Evolutionary conservation across 2,888 invertebrate species (phyloP).

Genomic region (Plebejus argus): DNA sequence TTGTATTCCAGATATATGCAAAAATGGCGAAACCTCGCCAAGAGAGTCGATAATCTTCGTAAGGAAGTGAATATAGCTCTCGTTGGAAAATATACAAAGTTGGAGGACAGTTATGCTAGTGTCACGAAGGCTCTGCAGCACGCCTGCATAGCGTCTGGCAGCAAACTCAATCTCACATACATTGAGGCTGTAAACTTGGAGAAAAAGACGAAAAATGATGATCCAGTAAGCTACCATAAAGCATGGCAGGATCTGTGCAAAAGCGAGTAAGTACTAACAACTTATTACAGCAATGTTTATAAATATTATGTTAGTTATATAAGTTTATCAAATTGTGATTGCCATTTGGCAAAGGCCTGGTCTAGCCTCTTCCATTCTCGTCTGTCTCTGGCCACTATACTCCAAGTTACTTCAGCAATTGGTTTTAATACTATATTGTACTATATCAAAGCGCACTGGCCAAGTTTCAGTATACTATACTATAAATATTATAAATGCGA

Average conservation of each 20-base stretch:
- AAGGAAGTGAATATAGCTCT: conserved; percentile 93
- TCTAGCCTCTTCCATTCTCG: too few species aligned
- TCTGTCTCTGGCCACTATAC: too few species aligned
- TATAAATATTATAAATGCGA: too few species aligned
- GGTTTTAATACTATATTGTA: too few species aligned
- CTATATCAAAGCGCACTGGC: too few species aligned
- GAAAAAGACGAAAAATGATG: conserved; percentile 83
- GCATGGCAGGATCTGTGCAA: conserved; percentile 96
- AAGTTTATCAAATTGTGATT: too few species aligned
- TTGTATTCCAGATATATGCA: conserved; percentile 84
- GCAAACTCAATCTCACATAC: conserved; percentile 92
- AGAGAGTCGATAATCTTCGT: conserved; percentile 90
- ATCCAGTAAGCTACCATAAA: conserved; percentile 93
- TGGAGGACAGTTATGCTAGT: conserved; percentile 98
- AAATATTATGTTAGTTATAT: too few species aligned
- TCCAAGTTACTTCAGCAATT: too few species aligned
- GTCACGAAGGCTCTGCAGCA: conserved; percentile 97
- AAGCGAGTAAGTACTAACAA: conserved; percentile 84
- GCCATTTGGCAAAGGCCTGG: too few species aligned
- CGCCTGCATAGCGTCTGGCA: conserved; percentile 91
- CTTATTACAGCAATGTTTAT: too few species aligned
- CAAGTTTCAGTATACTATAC: too few species aligned
- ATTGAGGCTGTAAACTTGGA: conserved; percentile 96
- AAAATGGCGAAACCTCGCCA: conserved; percentile 94
- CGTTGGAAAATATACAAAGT: conserved; percentile 97